A percentile compares a stretch with the other conserved stretches of the same genome.
These are phyloP conservation scores for Petromus typicus DNA, from an alignment of 2,113 vertebrate species.

Conservation along the genomic window DNA sequence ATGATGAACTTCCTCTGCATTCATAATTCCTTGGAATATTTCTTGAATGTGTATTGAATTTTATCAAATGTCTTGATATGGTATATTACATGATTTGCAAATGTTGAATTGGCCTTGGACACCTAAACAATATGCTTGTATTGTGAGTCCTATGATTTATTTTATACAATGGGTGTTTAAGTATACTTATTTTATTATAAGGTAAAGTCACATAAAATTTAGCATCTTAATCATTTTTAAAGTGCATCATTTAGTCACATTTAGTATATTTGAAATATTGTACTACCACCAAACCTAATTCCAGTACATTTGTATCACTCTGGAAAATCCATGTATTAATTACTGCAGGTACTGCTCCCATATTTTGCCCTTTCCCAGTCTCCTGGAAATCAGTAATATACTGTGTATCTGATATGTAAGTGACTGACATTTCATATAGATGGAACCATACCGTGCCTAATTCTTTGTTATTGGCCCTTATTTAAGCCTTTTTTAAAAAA, in stretches of 20 bases:
- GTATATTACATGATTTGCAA: neutral
- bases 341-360: neutral
- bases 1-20: neutral
- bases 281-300: neutral
- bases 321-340: neutral
- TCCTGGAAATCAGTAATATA: neutral
- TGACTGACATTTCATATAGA: neutral
- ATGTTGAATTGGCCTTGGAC: neutral
- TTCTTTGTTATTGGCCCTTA: conserved; percentile 1
- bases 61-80: conserved; percentile 22
- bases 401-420: neutral
- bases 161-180: neutral
- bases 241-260: neutral
- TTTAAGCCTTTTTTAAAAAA: neutral
- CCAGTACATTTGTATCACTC: neutral
- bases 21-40: neutral
- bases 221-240: neutral
- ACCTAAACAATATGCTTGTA: neutral
- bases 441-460: neutral
- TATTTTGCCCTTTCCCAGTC: neutral
- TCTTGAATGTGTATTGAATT: neutral
- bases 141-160: neutral
- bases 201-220: neutral
- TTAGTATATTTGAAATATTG: neutral
- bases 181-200: neutral